These are phyloP conservation scores for Leptura quadrifasciata DNA, from an alignment of 2,888 invertebrate species.

Conservation along the genomic window DNA sequence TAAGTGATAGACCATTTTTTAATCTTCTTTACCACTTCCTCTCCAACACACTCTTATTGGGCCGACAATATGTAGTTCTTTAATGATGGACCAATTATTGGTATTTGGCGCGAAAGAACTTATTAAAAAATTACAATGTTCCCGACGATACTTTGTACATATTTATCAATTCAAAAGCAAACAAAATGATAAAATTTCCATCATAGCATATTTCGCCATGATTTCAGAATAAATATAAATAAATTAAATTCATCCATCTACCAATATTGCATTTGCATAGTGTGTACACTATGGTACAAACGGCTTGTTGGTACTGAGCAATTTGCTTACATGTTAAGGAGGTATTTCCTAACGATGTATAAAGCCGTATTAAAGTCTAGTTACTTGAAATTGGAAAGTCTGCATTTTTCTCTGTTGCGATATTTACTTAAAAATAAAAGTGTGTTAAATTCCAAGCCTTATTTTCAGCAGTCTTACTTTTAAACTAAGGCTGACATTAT, in stretches of 20 bases:
- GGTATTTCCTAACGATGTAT: background rate
- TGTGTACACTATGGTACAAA: background rate
- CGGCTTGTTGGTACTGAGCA: background rate
- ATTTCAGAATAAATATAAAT: background rate
- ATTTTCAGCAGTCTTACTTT: background rate
- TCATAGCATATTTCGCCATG: background rate
- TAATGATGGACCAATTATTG: no score
- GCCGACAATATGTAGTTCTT: no score
- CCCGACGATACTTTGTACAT: no score
- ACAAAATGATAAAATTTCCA: background rate
- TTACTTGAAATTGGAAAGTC: constrained; percentile 42
- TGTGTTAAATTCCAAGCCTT: constrained; percentile 22
- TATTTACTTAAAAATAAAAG: background rate
- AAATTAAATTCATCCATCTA: background rate
- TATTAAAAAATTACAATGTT: no score
- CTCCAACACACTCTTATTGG: no score
- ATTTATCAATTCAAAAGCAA: no score
- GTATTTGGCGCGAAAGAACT: no score
- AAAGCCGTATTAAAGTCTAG: constrained; percentile 12
- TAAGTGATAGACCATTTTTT: no score
- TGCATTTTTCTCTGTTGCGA: constrained; percentile 35
- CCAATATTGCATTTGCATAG: background rate
- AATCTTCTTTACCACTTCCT: no score
- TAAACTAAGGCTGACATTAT: constrained; percentile 16
- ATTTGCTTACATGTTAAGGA: background rate